These are phyloP conservation scores for Lymantria dispar DNA, from an alignment of 2,888 invertebrate genomes.

Conservation along the genomic window DNA sequence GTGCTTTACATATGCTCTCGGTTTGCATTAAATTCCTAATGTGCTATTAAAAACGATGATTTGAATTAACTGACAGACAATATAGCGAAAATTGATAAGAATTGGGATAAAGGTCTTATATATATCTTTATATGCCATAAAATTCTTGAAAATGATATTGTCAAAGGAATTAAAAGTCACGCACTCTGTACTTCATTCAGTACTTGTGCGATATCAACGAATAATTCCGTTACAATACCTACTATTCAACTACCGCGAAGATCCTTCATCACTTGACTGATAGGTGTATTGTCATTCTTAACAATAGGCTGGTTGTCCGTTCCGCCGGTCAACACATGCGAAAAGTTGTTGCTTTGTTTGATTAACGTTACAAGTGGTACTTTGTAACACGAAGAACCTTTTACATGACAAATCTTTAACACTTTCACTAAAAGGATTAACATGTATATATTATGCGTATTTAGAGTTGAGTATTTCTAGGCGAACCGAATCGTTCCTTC, in stretches of 20 bases:
- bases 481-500: too few relatives aligned
- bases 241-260: slow-evolving; percentile 33
- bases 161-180: background rate
- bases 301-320: slow-evolving; percentile 48
- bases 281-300: slow-evolving; percentile 49
- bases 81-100: too few relatives aligned
- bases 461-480: too few relatives aligned
- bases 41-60: too few relatives aligned
- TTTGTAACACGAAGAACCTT: slow-evolving; percentile 39
- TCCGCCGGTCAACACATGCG: slow-evolving; percentile 28
- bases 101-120: too few relatives aligned
- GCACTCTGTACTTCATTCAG: background rate
- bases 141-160: too few relatives aligned
- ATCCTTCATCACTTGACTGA: slow-evolving; percentile 43
- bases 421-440: slow-evolving; percentile 24
- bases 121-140: too few relatives aligned
- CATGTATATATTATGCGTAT: background rate
- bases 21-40: too few relatives aligned
- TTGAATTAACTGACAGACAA: too few relatives aligned
- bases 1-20: too few relatives aligned
- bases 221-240: slow-evolving; percentile 27
- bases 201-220: slow-evolving; percentile 8
- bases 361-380: slow-evolving; percentile 20
- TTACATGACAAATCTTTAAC: slow-evolving; percentile 25
- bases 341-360: slow-evolving; percentile 33